These are phyloP conservation scores for Dendrolimus pini DNA, from an alignment of 2,888 invertebrate genomes.

Conservation along the genomic window DNA sequence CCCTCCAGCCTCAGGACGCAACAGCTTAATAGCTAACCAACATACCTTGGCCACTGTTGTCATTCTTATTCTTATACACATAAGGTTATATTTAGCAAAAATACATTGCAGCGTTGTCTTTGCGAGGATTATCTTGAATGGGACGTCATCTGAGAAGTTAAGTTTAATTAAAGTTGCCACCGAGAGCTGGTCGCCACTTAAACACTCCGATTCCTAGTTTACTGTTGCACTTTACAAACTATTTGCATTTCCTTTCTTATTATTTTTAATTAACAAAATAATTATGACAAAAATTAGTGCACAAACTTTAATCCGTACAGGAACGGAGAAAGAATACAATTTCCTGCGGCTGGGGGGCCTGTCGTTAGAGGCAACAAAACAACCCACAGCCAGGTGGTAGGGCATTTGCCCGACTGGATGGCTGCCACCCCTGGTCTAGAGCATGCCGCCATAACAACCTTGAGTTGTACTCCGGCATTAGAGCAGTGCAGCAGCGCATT, in stretches of 20 bases:
- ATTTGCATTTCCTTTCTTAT: conserved; percentile 38
- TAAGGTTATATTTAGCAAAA: conserved; percentile 19
- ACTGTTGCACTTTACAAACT: conserved; percentile 45
- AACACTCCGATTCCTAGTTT: conserved; percentile 47
- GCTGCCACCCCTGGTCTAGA: too few relatives aligned
- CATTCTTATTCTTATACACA: conserved; percentile 13
- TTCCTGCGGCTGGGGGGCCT: too few relatives aligned
- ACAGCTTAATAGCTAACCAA: conserved; percentile 42
- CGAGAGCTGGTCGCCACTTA: conserved; percentile 43
- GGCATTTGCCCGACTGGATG: too few relatives aligned
- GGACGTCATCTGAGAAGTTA: conserved; percentile 63
- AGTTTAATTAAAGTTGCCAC: conserved; percentile 65
- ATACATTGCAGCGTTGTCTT: conserved; percentile 7
- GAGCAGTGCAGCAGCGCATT: too few relatives aligned
- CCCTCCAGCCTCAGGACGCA: conserved; percentile 40
- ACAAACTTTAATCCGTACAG: too few relatives aligned
- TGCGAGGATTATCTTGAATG: conserved; percentile 47
- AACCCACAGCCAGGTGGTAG: too few relatives aligned
- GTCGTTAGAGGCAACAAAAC: too few relatives aligned
- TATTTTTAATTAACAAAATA: not conserved
- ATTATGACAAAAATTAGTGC: too few relatives aligned
- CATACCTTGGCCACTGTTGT: conserved; percentile 6
- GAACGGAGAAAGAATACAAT: too few relatives aligned
- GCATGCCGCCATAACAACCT: too few relatives aligned
- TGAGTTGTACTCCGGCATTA: too few relatives aligned